A percentile compares a stretch with the other conserved stretches of the same genome.
phyloP scores from a whole-genome alignment of 2,888 invertebrate species.

The Eupithecia abbreviata region DNA sequence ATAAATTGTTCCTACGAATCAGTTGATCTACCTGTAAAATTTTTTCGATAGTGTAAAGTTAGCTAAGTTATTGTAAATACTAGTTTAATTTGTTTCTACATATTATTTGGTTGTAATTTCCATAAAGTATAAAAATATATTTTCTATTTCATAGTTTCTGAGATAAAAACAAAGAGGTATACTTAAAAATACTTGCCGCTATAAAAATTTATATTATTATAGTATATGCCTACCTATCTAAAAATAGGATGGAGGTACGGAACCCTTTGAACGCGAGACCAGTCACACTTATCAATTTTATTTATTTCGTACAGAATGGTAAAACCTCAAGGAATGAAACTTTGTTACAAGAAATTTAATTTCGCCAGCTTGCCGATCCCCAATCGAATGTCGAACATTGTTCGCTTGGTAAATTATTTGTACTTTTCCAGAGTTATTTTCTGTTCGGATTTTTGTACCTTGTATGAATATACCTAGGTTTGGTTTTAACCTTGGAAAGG shows the following conservation, averaged over 20 bases:
- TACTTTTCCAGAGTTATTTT: slow-evolving; percentile 2
- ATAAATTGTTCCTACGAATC: no score
- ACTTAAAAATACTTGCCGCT: no score
- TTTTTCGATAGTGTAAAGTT: no score
- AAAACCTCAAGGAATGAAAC: slow-evolving; percentile 14
- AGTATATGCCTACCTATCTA: no score
- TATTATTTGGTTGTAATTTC: no score
- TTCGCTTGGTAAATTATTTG: slow-evolving; percentile 13
- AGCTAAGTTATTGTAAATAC: no score
- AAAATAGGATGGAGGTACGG: neutral
- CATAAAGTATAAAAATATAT: no score
- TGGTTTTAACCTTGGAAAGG: neutral
- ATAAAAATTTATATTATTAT: no score
- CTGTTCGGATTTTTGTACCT: neutral
- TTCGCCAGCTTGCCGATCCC: slow-evolving; percentile 7
- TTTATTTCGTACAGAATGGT: slow-evolving; percentile 4
- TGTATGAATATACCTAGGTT: neutral
- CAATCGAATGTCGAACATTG: slow-evolving; percentile 15
- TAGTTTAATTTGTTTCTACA: no score
- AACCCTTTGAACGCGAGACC: neutral
- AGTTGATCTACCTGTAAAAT: no score
- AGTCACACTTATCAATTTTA: neutral
- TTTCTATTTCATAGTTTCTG: no score
- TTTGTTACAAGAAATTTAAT: slow-evolving; percentile 19
- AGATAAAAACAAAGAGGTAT: no score